Percentiles rank a stretch among this genome's conserved stretches.
These are phyloP conservation scores for Odontophorus gujanensis DNA, from an alignment of 2,113 vertebrate genomes.

Conservation along the genomic window DNA sequence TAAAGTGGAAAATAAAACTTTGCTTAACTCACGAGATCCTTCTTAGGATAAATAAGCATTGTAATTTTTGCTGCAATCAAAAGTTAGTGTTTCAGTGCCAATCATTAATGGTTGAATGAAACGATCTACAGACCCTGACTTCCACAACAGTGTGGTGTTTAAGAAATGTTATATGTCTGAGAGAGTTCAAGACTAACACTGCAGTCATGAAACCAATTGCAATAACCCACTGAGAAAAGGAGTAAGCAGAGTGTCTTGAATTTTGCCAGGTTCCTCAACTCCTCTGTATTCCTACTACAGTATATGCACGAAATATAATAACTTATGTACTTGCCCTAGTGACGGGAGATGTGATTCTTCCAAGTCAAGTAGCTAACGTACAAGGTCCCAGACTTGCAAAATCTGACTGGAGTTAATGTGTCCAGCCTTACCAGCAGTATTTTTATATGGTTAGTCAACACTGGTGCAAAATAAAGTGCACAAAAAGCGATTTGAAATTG, in stretches of 20 bases:
- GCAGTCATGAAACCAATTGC: not conserved
- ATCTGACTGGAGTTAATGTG: not conserved
- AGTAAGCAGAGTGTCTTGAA: not conserved
- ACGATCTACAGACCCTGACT: constrained; percentile 1
- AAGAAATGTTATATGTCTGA: constrained; percentile 23
- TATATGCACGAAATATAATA: rapidly evolving
- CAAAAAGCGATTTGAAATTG: not conserved
- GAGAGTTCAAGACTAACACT: not conserved
- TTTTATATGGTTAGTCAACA: not conserved
- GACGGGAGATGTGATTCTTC: not conserved
- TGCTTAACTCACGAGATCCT: not conserved
- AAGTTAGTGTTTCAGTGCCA: constrained; percentile 41
- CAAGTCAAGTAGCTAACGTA: not conserved
- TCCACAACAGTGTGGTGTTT: not conserved
- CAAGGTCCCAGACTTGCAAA: not conserved
- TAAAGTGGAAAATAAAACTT: not conserved
- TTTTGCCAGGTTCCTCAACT: not conserved
- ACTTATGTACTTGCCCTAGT: not conserved
- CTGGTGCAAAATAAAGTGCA: not conserved
- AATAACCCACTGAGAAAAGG: not conserved
- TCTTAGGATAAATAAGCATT: constrained; percentile 13
- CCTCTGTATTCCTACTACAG: not conserved
- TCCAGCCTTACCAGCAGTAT: not conserved
- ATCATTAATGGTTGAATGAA: constrained; percentile 24
- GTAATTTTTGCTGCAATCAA: constrained; percentile 27